Conservation (phyloP, 2,888 invertebrate genomes). For the Zele albiditarsus region DNA sequence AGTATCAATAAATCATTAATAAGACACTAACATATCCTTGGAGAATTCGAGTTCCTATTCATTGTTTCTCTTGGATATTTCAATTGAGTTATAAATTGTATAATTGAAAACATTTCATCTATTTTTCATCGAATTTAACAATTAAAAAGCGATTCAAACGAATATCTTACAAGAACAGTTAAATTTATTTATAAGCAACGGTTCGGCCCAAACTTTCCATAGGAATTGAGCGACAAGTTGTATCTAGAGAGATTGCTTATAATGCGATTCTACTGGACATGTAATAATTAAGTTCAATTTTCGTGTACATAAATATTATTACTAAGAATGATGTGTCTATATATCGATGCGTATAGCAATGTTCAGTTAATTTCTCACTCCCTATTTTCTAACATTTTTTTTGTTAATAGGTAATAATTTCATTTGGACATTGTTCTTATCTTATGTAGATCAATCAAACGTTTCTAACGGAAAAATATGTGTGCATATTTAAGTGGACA, state of each 20-base stretch:
- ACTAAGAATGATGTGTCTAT: neutral
- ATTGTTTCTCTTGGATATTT: neutral
- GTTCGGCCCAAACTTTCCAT: no score
- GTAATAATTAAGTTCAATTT: neutral
- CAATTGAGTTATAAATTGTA: neutral
- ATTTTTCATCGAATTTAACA: no score
- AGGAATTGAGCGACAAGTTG: no score
- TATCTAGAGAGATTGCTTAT: no score
- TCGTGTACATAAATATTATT: neutral
- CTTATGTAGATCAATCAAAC: neutral
- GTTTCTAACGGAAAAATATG: neutral
- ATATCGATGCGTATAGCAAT: neutral
- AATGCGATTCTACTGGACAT: neutral
- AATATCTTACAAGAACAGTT: no score
- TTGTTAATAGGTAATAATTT: neutral
- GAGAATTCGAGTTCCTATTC: neutral
- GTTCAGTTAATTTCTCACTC: neutral
- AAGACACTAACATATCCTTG: neutral
- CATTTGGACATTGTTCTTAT: neutral
- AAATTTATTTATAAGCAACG: no score
- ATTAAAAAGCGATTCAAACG: no score
- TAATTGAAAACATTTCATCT: neutral
- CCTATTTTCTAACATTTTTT: neutral
- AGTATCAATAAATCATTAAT: neutral
- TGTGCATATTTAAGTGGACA: neutral